Percentiles rank a stretch among this genome's conserved stretches.
Conservation (phyloP, 1,140 invertebrate genomes). For the Dendroctonus ponderosae region DNA sequence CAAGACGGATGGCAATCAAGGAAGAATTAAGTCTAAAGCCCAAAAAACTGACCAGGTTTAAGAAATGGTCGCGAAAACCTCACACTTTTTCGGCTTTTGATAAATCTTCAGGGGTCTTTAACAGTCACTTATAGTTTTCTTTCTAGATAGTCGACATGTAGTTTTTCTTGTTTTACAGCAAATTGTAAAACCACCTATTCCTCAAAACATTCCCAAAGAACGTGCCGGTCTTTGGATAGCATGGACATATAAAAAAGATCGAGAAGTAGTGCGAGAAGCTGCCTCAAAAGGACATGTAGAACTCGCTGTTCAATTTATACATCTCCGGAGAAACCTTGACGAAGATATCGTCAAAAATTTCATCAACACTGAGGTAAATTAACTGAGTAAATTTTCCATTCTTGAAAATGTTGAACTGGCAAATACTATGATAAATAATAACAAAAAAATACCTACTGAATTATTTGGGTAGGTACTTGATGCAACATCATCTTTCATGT, state of each 20-base stretch:
- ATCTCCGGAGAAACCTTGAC: slow-evolving; percentile 55
- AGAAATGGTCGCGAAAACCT: background rate
- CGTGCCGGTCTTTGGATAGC: slow-evolving; percentile 50
- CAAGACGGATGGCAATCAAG: background rate
- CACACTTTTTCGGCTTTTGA: background rate
- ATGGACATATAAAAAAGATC: slow-evolving; percentile 56
- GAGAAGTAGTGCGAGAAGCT: slow-evolving; percentile 64
- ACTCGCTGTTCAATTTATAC: slow-evolving; percentile 59
- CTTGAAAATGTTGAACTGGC: too few species aligned
- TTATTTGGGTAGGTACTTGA: too few species aligned
- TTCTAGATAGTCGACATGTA: too few species aligned
- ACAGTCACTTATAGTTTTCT: background rate
- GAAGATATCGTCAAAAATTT: slow-evolving; percentile 55
- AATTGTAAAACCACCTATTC: slow-evolving; percentile 31
- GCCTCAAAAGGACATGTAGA: slow-evolving; percentile 64
- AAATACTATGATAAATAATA: too few species aligned
- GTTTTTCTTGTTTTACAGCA: slow-evolving; percentile 9
- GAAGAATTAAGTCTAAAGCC: background rate
- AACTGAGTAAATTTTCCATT: too few species aligned
- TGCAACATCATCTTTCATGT: too few species aligned
- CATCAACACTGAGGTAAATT: slow-evolving; percentile 57
- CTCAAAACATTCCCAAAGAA: slow-evolving; percentile 43
- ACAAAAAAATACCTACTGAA: too few species aligned
- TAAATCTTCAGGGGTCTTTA: background rate
- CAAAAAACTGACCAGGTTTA: background rate